Evolutionary conservation across 2,797 vertebrate genomes (phyloP).

Genomic region (Dromococcyx pavoninus): DNA sequence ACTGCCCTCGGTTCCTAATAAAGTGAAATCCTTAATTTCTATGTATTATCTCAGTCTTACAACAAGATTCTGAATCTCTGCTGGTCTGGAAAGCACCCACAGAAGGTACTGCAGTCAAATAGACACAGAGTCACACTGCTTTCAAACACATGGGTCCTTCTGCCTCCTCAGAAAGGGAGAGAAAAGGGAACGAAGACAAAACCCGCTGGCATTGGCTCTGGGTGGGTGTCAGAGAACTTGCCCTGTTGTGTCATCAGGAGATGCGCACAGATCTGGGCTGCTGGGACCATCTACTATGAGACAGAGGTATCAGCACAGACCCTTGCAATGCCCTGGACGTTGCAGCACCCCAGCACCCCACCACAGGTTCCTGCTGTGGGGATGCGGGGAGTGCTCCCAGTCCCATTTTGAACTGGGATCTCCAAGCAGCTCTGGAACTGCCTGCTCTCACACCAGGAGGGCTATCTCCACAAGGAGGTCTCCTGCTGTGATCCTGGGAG

Average conservation of each 20-base stretch:
- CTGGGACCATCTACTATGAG: neutral
- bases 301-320: neutral
- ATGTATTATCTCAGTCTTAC: neutral
- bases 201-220: neutral
- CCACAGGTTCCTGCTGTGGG: neutral
- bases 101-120: neutral
- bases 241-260: neutral
- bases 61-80: neutral
- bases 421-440: neutral
- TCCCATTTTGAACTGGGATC: neutral
- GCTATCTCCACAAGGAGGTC: neutral
- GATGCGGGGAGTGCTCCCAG: neutral
- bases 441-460: neutral
- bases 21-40: neutral
- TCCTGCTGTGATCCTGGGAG: neutral
- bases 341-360: neutral
- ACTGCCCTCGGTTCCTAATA: neutral
- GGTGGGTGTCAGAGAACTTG: neutral
- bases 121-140: neutral
- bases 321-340: neutral
- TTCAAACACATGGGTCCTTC: neutral
- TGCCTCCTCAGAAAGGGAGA: neutral
- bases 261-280: neutral
- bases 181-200: neutral
- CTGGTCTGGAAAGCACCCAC: neutral